Evolutionary conservation across 2,797 vertebrate genomes (phyloP).

Genomic region (Eospalax fontanierii): DNA sequence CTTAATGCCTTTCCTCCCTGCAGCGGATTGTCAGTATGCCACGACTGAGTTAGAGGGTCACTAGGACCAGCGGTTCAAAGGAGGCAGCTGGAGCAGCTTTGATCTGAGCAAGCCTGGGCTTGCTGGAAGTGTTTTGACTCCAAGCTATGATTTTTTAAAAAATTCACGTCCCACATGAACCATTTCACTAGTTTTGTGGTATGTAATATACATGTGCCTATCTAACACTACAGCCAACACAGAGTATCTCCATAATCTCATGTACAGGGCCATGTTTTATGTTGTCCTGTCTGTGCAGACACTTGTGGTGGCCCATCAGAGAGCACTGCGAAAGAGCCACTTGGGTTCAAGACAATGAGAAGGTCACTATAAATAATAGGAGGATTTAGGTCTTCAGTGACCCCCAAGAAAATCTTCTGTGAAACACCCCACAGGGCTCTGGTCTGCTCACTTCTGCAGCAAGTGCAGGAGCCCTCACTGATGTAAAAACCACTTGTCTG

Average conservation of each 20-base stretch:
- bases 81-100: background rate
- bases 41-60: background rate
- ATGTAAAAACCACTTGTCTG: background rate
- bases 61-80: background rate
- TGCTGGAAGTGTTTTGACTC: background rate
- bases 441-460: conserved; percentile 5
- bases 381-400: conserved; percentile 36
- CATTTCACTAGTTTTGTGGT: conserved; percentile 1
- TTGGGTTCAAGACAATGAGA: background rate
- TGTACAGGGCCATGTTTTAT: background rate
- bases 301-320: background rate
- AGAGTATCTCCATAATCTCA: background rate
- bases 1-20: background rate
- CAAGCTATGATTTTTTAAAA: conserved; percentile 39
- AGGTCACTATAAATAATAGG: background rate
- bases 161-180: background rate
- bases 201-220: background rate
- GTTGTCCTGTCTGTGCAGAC: background rate
- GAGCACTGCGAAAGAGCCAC: background rate
- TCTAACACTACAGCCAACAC: background rate
- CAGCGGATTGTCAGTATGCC: background rate
- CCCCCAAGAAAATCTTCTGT: conserved; percentile 69
- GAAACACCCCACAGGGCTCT: background rate
- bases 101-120: background rate
- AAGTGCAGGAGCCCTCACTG: conserved; percentile 23